Base-by-base conservation (phyloP, 35 echinoderm and acorn worm genomes). In the Eucidaris tribuloides region DNA sequence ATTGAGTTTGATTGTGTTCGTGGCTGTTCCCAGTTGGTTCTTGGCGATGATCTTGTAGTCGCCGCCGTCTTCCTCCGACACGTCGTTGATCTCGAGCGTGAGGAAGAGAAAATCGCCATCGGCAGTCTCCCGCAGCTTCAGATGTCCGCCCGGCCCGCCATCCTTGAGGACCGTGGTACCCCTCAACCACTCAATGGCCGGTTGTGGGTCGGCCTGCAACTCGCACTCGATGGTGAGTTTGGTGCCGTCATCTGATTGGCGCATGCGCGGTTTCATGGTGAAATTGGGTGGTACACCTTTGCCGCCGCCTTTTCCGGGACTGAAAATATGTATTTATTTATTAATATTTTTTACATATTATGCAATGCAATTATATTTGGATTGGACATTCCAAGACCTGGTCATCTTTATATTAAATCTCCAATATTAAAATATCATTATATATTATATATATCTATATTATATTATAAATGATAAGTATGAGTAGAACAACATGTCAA, bases 1-100 rank as follows among this genome's bases (percentile, higher is more conserved):
- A 68, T 99, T 99, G 35, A 99, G 84, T 72, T 99, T 99, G 83
- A 99, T 99, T 40, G 96, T 99, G 59, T 92, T 93, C 6, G 96
- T 99, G 22, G 96, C 86, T 20, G 90, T 86, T 20, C 96, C 96
- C 19, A 99, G 65, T 25, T 89, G 64, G 78, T 99, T 99, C 71
- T 81, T 93, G 6, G 96, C 90, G 20, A 99, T 65, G 56, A 99
- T 93, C 78, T 93, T 89, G 46, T 90, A 99, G 61, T 93, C 96
- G 7, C 90, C 96, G 13, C 96, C 96, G 32, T 99, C 96, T 17
- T 42, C 57, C 43, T 92, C 96, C 7, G 61, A 86, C 23, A 99
- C 86, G 13, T 93, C 83, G 19, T 78, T 90, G 80, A 99, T 99
- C 68, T 92, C 90, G 1, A 99, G 80, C 15, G 91, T 66, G 64